Conservation (phyloP, 2,888 invertebrate genomes). For the Amphiduros pacificus region DNA sequence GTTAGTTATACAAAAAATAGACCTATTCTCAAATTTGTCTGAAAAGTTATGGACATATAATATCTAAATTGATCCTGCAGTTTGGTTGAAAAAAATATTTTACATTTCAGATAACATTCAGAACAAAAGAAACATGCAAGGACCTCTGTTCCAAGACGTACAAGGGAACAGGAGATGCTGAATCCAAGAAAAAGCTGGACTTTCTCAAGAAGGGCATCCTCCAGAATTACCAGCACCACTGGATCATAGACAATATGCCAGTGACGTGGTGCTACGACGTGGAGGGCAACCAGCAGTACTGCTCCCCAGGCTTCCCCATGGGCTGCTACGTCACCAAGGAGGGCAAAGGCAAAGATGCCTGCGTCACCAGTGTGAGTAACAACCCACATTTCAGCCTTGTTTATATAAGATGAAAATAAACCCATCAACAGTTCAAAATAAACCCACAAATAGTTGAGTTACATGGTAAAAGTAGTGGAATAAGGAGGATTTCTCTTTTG, state of each 20-base stretch:
- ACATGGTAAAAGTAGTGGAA: no score
- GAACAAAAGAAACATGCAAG: conserved; percentile 68
- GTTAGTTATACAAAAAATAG: no score
- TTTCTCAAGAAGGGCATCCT: conserved; percentile 88
- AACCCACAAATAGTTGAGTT: no score
- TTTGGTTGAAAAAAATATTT: no score
- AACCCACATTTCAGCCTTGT: no score
- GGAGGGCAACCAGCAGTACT: conserved; percentile 65
- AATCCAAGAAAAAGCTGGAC: conserved; percentile 70
- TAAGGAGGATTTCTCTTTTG: no score
- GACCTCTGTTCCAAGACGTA: conserved; percentile 71
- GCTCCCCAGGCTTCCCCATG: conserved; percentile 96
- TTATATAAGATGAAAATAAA: no score
- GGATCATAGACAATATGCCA: conserved; percentile 96
- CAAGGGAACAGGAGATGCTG: conserved; percentile 68
- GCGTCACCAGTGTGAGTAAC: conserved; percentile 58
- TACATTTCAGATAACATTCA: conserved; percentile 69
- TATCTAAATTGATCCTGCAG: no score
- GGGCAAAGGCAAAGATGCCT: conserved; percentile 62
- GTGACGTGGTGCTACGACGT: conserved; percentile 90
- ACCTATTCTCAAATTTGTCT: no score
- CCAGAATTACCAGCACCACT: conserved; percentile 97
- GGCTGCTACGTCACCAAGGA: conserved; percentile 82
- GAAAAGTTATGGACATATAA: no score
- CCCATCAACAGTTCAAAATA: no score